Percentiles rank a stretch among this genome's conserved stretches.
These are phyloP conservation scores for Eidolon helvum DNA, from an alignment of 2,113 vertebrate genomes.

Conservation along the genomic window DNA sequence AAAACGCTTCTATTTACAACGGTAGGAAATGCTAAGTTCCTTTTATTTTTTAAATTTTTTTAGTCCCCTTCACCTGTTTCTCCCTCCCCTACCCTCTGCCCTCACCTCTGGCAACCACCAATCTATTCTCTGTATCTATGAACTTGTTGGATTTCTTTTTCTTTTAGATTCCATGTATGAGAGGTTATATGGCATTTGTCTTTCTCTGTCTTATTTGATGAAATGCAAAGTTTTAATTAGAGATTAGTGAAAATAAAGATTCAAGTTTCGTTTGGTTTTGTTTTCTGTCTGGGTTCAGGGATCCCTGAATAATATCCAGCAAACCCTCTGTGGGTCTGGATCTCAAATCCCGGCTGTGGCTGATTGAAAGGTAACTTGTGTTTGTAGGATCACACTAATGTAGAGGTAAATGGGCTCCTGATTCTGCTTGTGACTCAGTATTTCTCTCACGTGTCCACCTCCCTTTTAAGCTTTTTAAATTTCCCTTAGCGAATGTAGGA, in stretches of 20 bases:
- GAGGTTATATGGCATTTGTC: background rate
- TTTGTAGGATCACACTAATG: background rate
- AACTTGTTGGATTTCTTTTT: background rate
- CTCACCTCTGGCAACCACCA: background rate
- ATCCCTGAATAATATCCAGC: background rate
- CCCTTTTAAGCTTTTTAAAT: background rate
- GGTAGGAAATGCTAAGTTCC: background rate
- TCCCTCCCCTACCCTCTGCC: background rate
- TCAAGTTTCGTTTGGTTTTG: background rate
- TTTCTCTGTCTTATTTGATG: background rate
- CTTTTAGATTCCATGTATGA: background rate
- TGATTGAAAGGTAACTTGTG: rapidly evolving
- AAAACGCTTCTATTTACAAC: too few species aligned
- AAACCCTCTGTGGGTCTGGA: rapidly evolving
- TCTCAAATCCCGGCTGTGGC: rapidly evolving
- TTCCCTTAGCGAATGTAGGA: background rate
- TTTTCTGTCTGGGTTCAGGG: background rate
- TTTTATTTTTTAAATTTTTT: background rate
- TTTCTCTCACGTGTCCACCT: background rate
- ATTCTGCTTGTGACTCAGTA: rapidly evolving
- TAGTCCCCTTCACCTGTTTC: background rate
- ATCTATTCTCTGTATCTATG: background rate
- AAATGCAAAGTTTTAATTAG: background rate
- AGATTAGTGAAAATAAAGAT: background rate
- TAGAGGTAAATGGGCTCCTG: rapidly evolving